Conservation (phyloP, 2,797 vertebrate species). For the Acrossocheilus fasciatus region DNA sequence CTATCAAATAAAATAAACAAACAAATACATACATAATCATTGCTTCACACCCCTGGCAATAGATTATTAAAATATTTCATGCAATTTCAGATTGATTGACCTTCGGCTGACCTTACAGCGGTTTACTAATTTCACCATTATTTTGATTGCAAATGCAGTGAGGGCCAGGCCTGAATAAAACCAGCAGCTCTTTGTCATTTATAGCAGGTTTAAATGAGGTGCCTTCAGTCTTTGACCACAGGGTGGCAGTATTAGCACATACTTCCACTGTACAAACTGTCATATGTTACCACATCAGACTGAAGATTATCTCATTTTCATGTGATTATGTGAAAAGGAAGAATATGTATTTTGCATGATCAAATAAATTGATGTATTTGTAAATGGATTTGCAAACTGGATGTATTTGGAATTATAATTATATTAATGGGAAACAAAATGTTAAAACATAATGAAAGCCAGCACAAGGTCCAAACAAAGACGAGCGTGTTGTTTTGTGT, state of each 20-base stretch:
- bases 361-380: background rate
- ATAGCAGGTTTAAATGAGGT: background rate
- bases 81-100: background rate
- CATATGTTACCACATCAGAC: background rate
- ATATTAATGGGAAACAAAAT: background rate
- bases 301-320: background rate
- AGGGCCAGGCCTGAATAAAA: background rate
- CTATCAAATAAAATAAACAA: background rate
- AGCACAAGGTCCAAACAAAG: conserved; percentile 1
- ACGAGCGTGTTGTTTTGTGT: background rate
- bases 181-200: background rate
- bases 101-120: background rate
- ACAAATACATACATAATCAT: background rate
- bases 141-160: background rate
- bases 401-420: background rate
- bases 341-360: background rate
- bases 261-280: too few species aligned
- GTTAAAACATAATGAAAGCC: background rate
- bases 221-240: conserved; percentile 8
- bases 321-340: too few species aligned
- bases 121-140: background rate
- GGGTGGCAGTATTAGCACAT: conserved; percentile 19
- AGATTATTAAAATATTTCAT: background rate
- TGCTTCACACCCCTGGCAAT: background rate
- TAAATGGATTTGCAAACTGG: background rate